These are phyloP conservation scores for Vollenhovia emeryi DNA, from an alignment of 1,140 invertebrate genomes.

Conservation along the genomic window DNA sequence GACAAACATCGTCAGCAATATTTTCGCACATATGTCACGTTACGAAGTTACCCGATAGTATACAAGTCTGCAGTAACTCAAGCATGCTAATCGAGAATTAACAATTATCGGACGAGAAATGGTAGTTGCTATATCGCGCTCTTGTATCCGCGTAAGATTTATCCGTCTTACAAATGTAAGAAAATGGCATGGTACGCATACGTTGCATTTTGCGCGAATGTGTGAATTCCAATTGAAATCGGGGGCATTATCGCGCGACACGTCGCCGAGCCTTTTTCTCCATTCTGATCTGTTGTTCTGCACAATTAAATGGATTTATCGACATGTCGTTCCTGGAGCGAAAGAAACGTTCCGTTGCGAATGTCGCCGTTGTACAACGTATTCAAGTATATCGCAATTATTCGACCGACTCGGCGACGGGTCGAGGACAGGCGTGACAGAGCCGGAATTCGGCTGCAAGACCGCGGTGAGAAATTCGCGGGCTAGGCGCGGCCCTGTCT, in stretches of 20 bases:
- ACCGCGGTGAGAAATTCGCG: conserved; percentile 50
- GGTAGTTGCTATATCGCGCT: background rate
- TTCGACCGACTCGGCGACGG: background rate
- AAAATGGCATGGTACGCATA: background rate
- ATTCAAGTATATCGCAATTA: background rate
- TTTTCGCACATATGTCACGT: conserved; percentile 50
- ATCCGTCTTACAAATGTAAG: background rate
- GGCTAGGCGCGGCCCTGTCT: conserved; percentile 79
- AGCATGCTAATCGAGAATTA: conserved; percentile 31
- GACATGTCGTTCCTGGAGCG: background rate
- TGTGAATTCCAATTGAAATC: background rate
- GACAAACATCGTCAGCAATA: conserved; percentile 47
- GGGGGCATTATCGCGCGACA: background rate
- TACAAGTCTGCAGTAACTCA: conserved; percentile 2
- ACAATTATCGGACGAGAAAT: background rate
- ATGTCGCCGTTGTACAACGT: background rate
- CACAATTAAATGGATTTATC: background rate
- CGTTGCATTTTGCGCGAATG: background rate
- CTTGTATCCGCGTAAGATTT: background rate
- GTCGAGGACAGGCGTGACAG: background rate
- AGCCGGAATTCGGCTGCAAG: background rate
- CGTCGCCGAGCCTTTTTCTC: background rate
- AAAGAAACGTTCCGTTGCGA: background rate
- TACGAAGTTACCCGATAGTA: conserved; percentile 19
- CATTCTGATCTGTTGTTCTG: background rate